These are phyloP conservation scores for Araneus ventricosus DNA, from an alignment of 1,140 invertebrate species.

Conservation along the genomic window DNA sequence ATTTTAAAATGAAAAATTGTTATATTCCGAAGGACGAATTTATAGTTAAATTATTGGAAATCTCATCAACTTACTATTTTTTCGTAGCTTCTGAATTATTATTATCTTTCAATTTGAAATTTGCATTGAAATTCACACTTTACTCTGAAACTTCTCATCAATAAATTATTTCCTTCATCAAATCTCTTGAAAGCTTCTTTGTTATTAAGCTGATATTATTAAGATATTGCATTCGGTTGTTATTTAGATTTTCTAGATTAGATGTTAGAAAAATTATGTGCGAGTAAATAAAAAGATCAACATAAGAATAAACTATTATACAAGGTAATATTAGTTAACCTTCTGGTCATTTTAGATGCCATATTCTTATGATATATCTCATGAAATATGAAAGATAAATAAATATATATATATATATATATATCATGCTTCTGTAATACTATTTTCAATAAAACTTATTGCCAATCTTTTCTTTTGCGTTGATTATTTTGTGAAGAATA, in stretches of 20 bases:
- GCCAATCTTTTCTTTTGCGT: conserved; percentile 17
- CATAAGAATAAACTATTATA: neutral
- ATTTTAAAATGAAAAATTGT: too few species aligned
- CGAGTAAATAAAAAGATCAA: conserved; percentile 4
- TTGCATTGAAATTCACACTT: neutral
- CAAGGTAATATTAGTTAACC: conserved; percentile 5
- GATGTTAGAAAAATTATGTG: neutral
- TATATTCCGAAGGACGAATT: neutral
- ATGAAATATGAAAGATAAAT: conserved; percentile 49
- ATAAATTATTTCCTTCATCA: neutral
- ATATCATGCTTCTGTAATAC: conserved; percentile 71
- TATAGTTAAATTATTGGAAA: neutral
- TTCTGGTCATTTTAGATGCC: conserved; percentile 55
- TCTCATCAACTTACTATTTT: neutral
- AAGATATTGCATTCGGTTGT: neutral
- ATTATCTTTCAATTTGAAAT: neutral
- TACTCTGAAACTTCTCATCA: neutral
- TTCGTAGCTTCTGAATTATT: neutral
- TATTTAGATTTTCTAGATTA: neutral
- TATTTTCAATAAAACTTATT: conserved; percentile 74
- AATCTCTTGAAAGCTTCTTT: neutral
- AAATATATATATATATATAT: conserved; percentile 48
- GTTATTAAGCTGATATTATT: neutral
- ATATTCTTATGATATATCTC: conserved; percentile 57
- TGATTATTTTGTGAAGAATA: neutral